A percentile compares a stretch with the other conserved stretches of the same genome.
These are phyloP conservation scores for Ciconia nigra DNA, from an alignment of 2,797 vertebrate genomes.

Conservation along the genomic window DNA sequence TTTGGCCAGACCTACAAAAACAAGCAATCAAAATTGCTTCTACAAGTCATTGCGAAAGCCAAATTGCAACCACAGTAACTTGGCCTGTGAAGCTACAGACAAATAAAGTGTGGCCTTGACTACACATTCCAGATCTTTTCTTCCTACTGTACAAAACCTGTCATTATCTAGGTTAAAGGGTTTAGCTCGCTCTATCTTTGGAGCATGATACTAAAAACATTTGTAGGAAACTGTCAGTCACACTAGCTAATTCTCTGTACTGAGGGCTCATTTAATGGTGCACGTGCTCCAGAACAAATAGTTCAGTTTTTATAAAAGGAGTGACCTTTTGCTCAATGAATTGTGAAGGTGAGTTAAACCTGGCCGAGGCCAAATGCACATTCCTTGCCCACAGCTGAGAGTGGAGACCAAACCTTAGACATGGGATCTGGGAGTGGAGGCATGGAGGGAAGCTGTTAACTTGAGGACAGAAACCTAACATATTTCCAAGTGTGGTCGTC, in stretches of 20 bases:
- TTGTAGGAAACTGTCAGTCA: background rate
- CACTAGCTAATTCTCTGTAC: background rate
- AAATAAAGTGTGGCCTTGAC: background rate
- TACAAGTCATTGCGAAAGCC: background rate
- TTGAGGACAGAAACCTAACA: background rate
- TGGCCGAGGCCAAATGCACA: background rate
- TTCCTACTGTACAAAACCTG: background rate
- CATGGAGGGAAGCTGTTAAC: background rate
- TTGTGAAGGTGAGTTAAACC: background rate
- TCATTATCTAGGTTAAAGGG: background rate
- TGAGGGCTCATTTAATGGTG: background rate
- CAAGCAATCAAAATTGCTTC: background rate
- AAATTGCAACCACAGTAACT: background rate
- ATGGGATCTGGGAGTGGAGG: background rate
- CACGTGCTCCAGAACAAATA: background rate
- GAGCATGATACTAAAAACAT: background rate
- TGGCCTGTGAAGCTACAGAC: background rate
- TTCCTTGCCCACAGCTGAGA: background rate
- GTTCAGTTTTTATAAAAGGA: background rate
- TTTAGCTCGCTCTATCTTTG: background rate
- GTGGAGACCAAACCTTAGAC: background rate
- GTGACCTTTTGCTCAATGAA: background rate
- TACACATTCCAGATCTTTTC: background rate
- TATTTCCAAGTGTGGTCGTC: background rate
- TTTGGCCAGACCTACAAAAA: background rate